These are phyloP conservation scores for Cyclophora punctaria DNA, from an alignment of 2,888 invertebrate genomes.

Conservation along the genomic window DNA sequence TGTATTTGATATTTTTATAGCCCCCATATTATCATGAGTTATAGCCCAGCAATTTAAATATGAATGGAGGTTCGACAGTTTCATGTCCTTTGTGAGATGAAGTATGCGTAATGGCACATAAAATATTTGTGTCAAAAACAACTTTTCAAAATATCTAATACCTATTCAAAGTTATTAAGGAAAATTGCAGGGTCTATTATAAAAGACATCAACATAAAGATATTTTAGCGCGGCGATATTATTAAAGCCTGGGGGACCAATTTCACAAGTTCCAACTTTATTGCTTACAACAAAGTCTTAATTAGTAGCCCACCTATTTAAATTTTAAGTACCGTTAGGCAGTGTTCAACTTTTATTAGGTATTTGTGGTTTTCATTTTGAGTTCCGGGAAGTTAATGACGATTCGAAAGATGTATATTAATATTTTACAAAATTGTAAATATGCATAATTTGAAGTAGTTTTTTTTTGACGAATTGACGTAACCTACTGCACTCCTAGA, in stretches of 20 bases:
- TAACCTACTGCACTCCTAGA: too few species aligned
- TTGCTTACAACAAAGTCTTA: conserved; percentile 32
- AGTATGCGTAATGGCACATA: conserved; percentile 16
- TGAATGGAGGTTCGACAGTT: conserved; percentile 59
- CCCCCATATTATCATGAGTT: conserved; percentile 62
- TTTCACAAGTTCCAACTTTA: conserved; percentile 35
- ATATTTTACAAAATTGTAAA: too few species aligned
- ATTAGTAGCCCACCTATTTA: conserved; percentile 26
- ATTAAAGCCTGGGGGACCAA: conserved; percentile 31
- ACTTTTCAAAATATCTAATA: not conserved
- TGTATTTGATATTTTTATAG: conserved; percentile 70
- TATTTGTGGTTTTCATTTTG: conserved; percentile 6
- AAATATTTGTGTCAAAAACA: conserved; percentile 8
- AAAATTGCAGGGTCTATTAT: not conserved
- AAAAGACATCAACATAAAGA: conserved; percentile 9
- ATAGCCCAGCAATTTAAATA: conserved; percentile 62
- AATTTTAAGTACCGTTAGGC: conserved; percentile 20
- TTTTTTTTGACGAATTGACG: too few species aligned
- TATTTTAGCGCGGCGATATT: conserved; percentile 15
- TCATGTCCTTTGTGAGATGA: conserved; percentile 41
- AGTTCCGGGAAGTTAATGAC: too few species aligned
- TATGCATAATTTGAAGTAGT: too few species aligned
- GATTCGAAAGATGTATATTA: too few species aligned
- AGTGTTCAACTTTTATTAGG: conserved; percentile 16
- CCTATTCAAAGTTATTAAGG: not conserved